Evolutionary conservation across 2,797 vertebrate species (phyloP), one percentile per base, ranked within the genome.

Genomic region (Menidia menidia): DNA sequence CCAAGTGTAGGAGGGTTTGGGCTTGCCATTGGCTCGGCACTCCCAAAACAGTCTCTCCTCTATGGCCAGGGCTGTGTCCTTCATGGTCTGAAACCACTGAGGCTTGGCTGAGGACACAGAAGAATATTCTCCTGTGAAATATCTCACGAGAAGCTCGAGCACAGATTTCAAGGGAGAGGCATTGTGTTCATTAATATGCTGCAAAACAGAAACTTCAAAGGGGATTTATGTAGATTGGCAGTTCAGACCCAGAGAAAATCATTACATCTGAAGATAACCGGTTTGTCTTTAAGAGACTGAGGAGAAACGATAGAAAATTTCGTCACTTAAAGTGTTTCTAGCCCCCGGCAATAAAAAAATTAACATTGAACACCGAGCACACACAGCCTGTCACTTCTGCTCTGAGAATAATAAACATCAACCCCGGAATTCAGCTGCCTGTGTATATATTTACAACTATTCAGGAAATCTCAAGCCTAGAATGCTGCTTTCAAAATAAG

Each of bases 1-100:
- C 97, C 97, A 99, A 48, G 92, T 95, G 81, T 97, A 97, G 0
- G 96, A 96, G 1, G 97, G 96, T 72, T 97, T 97, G 64, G 97
- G 97, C 65, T 97, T 98, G 43, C 96, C 97, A 64, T 93, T 96
- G 6, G 97, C 97, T 61, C 94, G 94, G 65, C 97, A 98, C 68
- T 97, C 96, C 97, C 97, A 98, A 74, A 88, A 88, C 1, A 98
- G 89, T 7, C 88, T 93, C 81, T 97, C 96, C 76, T 96, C 96
- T 33, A 98, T 95, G 25, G 96, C 94, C 74, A 94, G 87, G 47
- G 97, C 95, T 6, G 86, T 86, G 73, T 98, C 96, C 81, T 92
- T 93, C 92, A 97, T 95, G 43, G 88, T 93, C 87, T 97, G 96
- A 68, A 96, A 88, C 97, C 97, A 99, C 86, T 98, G 96, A 73